phyloP scores from a whole-genome alignment of 2,797 vertebrate genomes.

The Onychomys leucogaster region DNA sequence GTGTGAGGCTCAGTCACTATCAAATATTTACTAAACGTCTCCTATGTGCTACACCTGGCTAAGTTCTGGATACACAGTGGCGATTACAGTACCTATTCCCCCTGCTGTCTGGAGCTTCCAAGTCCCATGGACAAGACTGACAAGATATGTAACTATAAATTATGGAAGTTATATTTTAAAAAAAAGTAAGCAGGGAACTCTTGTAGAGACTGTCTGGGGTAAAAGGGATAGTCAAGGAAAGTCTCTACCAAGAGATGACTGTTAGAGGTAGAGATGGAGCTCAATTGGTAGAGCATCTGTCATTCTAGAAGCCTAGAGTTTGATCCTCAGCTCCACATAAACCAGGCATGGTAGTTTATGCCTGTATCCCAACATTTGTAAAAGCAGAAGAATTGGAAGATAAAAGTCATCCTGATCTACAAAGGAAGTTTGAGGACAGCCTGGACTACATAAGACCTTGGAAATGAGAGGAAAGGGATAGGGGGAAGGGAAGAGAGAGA shows the following conservation, averaged over 20 bases:
- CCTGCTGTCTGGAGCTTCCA: neutral
- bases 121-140: neutral
- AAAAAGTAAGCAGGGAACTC: neutral
- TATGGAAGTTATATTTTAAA: neutral
- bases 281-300: neutral
- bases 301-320: neutral
- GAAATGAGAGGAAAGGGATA: neutral
- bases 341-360: neutral
- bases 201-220: neutral
- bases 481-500: accelerated
- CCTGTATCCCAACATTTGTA: neutral
- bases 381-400: neutral
- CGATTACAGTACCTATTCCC: neutral
- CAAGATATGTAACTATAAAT: neutral
- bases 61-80: neutral
- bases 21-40: constrained; percentile 4
- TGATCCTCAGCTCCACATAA: neutral
- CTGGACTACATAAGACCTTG: neutral
- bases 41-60: neutral
- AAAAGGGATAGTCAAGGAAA: neutral
- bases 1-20: neutral
- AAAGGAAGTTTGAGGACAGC: neutral
- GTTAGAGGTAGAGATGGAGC: neutral
- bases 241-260: neutral
- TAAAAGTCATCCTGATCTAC: neutral